Conservation (phyloP, 2,113 vertebrate genomes). For the Bubo bubo region DNA sequence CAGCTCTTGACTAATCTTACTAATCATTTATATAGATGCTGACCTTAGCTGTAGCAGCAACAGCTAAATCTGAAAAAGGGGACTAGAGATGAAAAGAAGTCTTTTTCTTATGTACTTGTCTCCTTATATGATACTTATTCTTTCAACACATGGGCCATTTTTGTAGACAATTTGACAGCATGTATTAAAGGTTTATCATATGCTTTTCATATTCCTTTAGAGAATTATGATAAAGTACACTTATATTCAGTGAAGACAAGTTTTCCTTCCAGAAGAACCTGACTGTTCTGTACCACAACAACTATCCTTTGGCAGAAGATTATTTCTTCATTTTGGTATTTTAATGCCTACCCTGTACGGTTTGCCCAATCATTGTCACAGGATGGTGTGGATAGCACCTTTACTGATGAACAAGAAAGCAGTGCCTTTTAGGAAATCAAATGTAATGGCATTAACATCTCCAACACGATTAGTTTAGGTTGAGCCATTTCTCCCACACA, state of each 20-base stretch:
- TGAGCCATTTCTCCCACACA: conserved; percentile 11
- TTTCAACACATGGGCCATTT: conserved; percentile 66
- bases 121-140: conserved; percentile 47
- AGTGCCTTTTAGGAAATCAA: background rate
- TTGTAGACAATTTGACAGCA: conserved; percentile 62
- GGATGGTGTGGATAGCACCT: background rate
- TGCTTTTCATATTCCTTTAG: conserved; percentile 23
- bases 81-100: conserved; percentile 22
- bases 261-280: conserved; percentile 4
- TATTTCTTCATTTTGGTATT: background rate
- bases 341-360: background rate
- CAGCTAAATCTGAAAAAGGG: conserved; percentile 46
- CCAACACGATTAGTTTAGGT: background rate
- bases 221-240: conserved; percentile 13
- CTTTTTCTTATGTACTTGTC: conserved; percentile 53
- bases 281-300: background rate
- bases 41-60: conserved; percentile 45
- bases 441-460: background rate
- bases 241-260: background rate
- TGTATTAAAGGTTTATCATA: conserved; percentile 63
- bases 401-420: background rate
- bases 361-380: background rate
- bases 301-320: background rate
- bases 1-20: conserved; percentile 54
- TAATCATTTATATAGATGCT: conserved; percentile 57